A percentile compares a stretch with the other conserved stretches of the same genome.
phyloP scores from a whole-genome alignment of 2,797 vertebrate species.

The Thripadectes ignobilis region DNA sequence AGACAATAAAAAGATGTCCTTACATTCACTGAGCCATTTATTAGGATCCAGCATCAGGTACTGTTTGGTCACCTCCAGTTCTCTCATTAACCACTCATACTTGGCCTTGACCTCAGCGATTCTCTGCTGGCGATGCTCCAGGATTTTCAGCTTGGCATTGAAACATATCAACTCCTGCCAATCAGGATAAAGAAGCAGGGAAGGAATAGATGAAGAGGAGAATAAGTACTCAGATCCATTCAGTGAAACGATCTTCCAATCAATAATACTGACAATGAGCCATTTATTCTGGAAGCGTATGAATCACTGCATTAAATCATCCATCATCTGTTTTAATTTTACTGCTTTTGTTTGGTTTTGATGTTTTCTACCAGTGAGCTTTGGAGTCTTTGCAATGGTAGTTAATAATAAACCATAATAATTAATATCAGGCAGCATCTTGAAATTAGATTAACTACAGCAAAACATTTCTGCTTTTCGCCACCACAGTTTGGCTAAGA shows the following conservation, averaged over 20 bases:
- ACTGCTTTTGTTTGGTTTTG: constrained; percentile 18
- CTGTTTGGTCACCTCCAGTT: constrained; percentile 87
- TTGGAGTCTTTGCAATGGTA: constrained; percentile 14
- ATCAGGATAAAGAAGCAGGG: background rate
- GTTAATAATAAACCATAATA: constrained; percentile 34
- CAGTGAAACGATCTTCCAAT: background rate
- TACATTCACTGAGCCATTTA: constrained; percentile 91
- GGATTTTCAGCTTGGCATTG: constrained; percentile 89
- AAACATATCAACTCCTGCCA: constrained; percentile 84
- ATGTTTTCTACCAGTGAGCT: constrained; percentile 5
- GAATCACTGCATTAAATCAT: constrained; percentile 2
- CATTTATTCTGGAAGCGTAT: background rate
- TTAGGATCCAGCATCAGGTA: constrained; percentile 87
- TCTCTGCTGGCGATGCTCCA: constrained; percentile 90
- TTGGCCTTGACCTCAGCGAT: constrained; percentile 88
- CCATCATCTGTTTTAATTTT: constrained; percentile 4
- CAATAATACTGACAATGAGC: background rate
- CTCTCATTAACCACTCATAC: constrained; percentile 88
- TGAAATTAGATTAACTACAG: constrained; percentile 34
- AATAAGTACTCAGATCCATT: background rate
- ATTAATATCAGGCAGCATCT: constrained; percentile 32
- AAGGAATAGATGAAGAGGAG: background rate
- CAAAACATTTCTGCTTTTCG: constrained; percentile 11
- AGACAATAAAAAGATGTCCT: constrained; percentile 51
- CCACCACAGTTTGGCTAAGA: background rate